These are phyloP conservation scores for Yponomeuta sedellus DNA, from an alignment of 2,888 invertebrate species.

Conservation along the genomic window DNA sequence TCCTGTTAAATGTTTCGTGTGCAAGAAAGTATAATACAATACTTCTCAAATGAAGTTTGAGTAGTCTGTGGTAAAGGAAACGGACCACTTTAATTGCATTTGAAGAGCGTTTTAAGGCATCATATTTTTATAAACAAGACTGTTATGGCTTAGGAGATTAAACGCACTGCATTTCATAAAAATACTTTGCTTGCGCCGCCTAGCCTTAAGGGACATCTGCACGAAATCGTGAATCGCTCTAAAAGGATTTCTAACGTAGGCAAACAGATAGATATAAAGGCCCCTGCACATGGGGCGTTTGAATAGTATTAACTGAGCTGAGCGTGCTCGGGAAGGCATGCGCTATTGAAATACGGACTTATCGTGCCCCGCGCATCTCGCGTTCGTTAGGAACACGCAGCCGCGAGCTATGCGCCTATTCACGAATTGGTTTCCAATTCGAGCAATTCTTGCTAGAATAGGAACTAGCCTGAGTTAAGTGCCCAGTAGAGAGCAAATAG, in stretches of 20 bases:
- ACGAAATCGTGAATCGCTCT: neutral
- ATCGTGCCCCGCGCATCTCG: constrained; percentile 59
- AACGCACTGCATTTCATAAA: neutral
- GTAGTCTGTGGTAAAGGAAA: no score
- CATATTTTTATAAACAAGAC: neutral
- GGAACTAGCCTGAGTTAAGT: no score
- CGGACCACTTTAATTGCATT: no score
- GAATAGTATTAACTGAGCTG: constrained; percentile 21
- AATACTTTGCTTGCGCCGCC: neutral
- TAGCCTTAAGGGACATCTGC: neutral
- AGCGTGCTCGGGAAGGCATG: constrained; percentile 17
- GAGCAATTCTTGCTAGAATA: neutral
- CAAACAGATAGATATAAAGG: constrained; percentile 7
- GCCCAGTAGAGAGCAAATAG: no score
- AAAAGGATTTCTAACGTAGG: neutral
- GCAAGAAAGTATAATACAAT: no score
- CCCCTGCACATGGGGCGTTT: constrained; percentile 14
- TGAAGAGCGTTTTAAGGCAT: no score
- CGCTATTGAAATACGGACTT: constrained; percentile 60
- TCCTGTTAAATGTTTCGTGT: no score
- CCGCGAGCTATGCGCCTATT: constrained; percentile 4
- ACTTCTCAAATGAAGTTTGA: no score
- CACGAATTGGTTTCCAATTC: neutral
- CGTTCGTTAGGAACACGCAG: constrained; percentile 63
- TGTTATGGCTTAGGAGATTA: neutral